These are phyloP conservation scores for Drosophila kikkawai DNA, from an alignment of 1,140 invertebrate species.

Conservation along the genomic window DNA sequence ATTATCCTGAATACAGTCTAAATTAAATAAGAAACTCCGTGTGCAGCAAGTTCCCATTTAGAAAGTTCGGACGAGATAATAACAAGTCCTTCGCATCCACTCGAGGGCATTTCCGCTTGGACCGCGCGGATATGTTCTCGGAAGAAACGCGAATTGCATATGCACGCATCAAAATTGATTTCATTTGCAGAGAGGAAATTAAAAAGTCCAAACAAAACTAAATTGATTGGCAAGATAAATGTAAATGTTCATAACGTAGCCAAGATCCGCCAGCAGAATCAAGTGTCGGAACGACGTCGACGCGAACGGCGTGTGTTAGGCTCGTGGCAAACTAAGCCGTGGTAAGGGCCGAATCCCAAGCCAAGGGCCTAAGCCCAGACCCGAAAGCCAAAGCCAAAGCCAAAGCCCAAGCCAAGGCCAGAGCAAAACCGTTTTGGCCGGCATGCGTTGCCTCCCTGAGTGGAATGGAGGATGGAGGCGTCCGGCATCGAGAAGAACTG, in stretches of 20 bases:
- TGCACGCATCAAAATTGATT: constrained; percentile 79
- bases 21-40: background rate
- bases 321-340: constrained; percentile 75
- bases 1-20: background rate
- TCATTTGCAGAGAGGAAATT: constrained; percentile 81
- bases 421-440: constrained; percentile 17
- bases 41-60: background rate
- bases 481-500: constrained; percentile 16
- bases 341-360: constrained; percentile 18
- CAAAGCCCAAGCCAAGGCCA: constrained; percentile 14
- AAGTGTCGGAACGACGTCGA: constrained; percentile 67
- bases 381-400: constrained; percentile 1
- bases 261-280: constrained; percentile 60
- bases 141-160: constrained; percentile 40
- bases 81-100: constrained; percentile 14
- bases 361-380: constrained; percentile 10
- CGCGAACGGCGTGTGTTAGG: constrained; percentile 78
- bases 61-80: constrained; percentile 16
- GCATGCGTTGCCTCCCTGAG: constrained; percentile 25
- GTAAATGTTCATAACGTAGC: constrained; percentile 75
- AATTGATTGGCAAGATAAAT: constrained; percentile 83
- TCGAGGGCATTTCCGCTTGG: constrained; percentile 34
- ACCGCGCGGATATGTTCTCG: constrained; percentile 4
- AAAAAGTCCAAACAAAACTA: constrained; percentile 81
- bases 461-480: constrained; percentile 4